Conservation (phyloP, 2,797 vertebrate genomes). For the Rhinogobio ventralis region DNA sequence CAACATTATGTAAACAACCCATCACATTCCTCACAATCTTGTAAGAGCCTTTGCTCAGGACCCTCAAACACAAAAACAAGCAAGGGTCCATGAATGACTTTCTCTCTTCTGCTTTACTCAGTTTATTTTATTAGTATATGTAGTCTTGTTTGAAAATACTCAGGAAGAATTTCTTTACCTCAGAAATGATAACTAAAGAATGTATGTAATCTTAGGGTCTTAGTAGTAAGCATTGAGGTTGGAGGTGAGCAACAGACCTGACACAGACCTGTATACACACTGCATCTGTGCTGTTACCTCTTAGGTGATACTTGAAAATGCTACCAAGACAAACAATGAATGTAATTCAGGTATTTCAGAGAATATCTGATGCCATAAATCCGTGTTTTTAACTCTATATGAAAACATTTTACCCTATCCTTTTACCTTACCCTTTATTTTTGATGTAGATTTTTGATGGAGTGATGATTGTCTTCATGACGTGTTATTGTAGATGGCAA, state of each 20-base stretch:
- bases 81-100: slow-evolving; percentile 65
- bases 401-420: slow-evolving; percentile 79
- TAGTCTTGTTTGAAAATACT: slow-evolving; percentile 86
- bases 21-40: slow-evolving; percentile 49
- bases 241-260: slow-evolving; percentile 69
- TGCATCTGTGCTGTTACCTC: slow-evolving; percentile 86
- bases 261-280: slow-evolving; percentile 76
- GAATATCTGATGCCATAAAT: slow-evolving; percentile 88
- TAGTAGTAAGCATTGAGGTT: slow-evolving; percentile 74
- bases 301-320: slow-evolving; percentile 91
- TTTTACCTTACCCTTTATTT: slow-evolving; percentile 78
- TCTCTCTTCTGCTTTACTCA: slow-evolving; percentile 70
- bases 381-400: slow-evolving; percentile 84
- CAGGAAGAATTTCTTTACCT: slow-evolving; percentile 89
- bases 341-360: slow-evolving; percentile 95
- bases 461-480: slow-evolving; percentile 81
- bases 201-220: slow-evolving; percentile 86
- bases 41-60: slow-evolving; percentile 52
- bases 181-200: slow-evolving; percentile 86
- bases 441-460: slow-evolving; percentile 82
- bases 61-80: slow-evolving; percentile 58
- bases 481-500: slow-evolving; percentile 77
- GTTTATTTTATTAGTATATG: slow-evolving; percentile 75
- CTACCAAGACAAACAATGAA: slow-evolving; percentile 93
- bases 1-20: slow-evolving; percentile 15